phyloP scores from a whole-genome alignment of 2,888 invertebrate genomes.

The Megastigmus dorsalis region DNA sequence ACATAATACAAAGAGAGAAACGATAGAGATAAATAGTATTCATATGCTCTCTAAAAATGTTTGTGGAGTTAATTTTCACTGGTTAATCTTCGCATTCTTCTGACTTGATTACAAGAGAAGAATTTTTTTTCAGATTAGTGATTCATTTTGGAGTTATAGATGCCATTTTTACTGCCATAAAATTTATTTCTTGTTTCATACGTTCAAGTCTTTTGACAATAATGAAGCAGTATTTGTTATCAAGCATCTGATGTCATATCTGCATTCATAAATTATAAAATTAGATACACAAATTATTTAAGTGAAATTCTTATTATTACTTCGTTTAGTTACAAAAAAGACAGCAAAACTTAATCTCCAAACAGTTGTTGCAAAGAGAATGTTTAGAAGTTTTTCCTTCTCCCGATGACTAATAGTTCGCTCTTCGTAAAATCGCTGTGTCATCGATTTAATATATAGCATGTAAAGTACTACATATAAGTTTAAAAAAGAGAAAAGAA shows the following conservation, averaged over 20 bases:
- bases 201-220: too few species aligned
- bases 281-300: too few species aligned
- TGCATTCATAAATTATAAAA: too few species aligned
- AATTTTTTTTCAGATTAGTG: slow-evolving; percentile 1
- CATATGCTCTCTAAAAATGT: slow-evolving; percentile 18
- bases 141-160: too few species aligned
- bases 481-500: slow-evolving; percentile 35
- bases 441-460: slow-evolving; percentile 45
- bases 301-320: too few species aligned
- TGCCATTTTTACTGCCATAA: too few species aligned
- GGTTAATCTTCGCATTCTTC: too few species aligned
- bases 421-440: slow-evolving; percentile 37
- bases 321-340: too few species aligned
- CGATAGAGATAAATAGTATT: slow-evolving; percentile 1
- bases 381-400: slow-evolving; percentile 24
- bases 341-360: background rate
- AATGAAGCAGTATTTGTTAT: background rate
- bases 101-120: background rate
- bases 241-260: too few species aligned
- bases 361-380: slow-evolving; percentile 6
- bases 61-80: slow-evolving; percentile 1
- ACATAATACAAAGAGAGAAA: slow-evolving; percentile 3
- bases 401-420: slow-evolving; percentile 20
- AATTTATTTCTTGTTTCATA: too few species aligned
- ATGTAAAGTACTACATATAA: slow-evolving; percentile 34